These are phyloP conservation scores for Dichetophora obliterata DNA, from an alignment of 2,888 invertebrate genomes.

Conservation along the genomic window DNA sequence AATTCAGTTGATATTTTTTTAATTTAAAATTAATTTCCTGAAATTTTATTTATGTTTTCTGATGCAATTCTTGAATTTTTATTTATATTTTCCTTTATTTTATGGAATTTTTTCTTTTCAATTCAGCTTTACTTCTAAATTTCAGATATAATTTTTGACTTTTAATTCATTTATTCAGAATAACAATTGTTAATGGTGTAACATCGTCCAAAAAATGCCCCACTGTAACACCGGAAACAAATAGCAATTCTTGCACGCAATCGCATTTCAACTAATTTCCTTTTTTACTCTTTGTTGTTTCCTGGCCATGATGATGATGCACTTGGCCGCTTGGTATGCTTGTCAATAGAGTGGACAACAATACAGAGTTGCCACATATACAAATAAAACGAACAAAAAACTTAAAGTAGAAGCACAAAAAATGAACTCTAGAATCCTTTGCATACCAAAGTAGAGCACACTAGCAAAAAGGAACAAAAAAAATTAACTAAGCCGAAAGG, in stretches of 20 bases:
- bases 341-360: slow-evolving; percentile 27
- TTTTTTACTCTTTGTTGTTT: neutral
- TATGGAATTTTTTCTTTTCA: no score
- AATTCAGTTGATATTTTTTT: no score
- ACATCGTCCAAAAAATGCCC: no score
- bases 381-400: neutral
- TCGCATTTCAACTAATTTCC: slow-evolving; percentile 18
- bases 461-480: neutral
- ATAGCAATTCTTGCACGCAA: slow-evolving; percentile 32
- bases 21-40: no score
- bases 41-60: no score
- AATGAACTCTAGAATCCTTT: neutral
- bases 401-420: neutral
- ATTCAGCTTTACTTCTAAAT: no score
- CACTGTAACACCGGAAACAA: slow-evolving; percentile 16
- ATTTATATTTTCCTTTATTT: no score
- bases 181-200: no score
- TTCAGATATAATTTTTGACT: no score
- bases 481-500: neutral
- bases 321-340: slow-evolving; percentile 8
- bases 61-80: no score
- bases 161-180: no score
- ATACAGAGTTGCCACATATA: neutral
- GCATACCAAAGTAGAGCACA: neutral
- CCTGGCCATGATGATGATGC: neutral